These are phyloP conservation scores for Decapterus maruadsi DNA, from an alignment of 2,797 vertebrate genomes.

Conservation along the genomic window DNA sequence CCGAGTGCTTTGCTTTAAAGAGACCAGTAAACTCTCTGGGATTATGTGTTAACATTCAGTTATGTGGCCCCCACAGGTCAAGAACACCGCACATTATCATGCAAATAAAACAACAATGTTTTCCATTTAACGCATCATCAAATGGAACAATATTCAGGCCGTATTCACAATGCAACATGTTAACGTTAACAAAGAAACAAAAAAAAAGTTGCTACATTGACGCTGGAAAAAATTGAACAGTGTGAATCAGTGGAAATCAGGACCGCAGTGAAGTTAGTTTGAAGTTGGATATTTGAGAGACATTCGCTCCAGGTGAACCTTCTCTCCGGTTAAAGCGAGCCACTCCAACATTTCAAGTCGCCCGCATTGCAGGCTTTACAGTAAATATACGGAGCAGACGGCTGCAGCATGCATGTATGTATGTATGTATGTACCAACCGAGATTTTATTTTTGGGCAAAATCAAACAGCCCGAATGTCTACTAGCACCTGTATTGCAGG, in stretches of 20 bases:
- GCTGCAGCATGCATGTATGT: too few relatives aligned
- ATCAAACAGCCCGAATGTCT: too few relatives aligned
- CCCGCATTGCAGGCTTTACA: too few relatives aligned
- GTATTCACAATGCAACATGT: not conserved
- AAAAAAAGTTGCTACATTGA: slow-evolving; percentile 60
- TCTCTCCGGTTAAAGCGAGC: too few relatives aligned
- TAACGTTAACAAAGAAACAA: not conserved
- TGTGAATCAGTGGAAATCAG: slow-evolving; percentile 49
- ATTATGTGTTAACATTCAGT: slow-evolving; percentile 57
- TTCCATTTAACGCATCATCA: not conserved
- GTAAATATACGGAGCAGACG: too few relatives aligned
- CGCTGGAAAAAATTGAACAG: slow-evolving; percentile 55
- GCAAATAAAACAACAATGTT: slow-evolving; percentile 14
- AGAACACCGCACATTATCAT: slow-evolving; percentile 23
- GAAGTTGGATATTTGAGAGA: too few relatives aligned
- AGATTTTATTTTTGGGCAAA: too few relatives aligned
- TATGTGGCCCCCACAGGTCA: not conserved
- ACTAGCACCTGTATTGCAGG: too few relatives aligned
- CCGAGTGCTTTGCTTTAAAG: slow-evolving; percentile 3
- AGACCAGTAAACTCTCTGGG: slow-evolving; percentile 20
- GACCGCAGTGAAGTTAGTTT: too few relatives aligned
- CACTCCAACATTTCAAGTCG: too few relatives aligned
- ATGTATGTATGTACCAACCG: too few relatives aligned
- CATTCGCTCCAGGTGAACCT: too few relatives aligned
- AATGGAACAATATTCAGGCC: slow-evolving; percentile 14